Conservation (phyloP, 2,888 invertebrate species). For the Chaitophorus viminalis region DNA sequence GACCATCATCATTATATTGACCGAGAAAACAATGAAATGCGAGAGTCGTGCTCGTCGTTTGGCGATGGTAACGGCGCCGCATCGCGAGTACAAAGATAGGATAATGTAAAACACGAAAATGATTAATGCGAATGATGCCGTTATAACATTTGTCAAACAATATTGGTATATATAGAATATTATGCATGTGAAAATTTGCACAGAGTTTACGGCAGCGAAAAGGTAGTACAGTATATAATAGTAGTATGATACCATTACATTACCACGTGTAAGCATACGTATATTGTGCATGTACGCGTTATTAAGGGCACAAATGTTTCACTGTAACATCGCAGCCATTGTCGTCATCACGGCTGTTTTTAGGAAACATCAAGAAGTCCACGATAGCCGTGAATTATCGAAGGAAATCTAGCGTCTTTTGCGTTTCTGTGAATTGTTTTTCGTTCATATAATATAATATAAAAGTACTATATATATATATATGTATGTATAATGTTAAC, state of each 20-base stretch:
- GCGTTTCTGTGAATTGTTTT: background rate
- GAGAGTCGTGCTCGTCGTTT: background rate
- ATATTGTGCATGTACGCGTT: background rate
- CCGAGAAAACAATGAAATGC: background rate
- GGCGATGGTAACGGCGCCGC: too few relatives aligned
- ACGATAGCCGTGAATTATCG: background rate
- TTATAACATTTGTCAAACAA: background rate
- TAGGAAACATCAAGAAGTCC: background rate
- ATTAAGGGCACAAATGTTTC: conserved; percentile 4
- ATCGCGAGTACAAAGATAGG: background rate
- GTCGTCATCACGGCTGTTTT: background rate
- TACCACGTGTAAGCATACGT: background rate
- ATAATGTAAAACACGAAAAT: conserved; percentile 7
- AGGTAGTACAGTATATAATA: background rate
- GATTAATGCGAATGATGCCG: conserved; percentile 24
- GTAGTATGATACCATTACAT: background rate
- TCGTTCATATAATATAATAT: background rate
- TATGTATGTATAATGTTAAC: background rate
- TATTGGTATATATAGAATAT: background rate
- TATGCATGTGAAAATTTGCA: too few relatives aligned
- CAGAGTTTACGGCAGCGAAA: background rate
- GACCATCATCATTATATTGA: background rate
- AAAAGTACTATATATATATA: background rate
- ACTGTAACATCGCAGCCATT: background rate
- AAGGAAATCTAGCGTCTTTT: background rate